Base-by-base conservation (phyloP, 2,113 vertebrate genomes). In the Podarcis muralis region DNA sequence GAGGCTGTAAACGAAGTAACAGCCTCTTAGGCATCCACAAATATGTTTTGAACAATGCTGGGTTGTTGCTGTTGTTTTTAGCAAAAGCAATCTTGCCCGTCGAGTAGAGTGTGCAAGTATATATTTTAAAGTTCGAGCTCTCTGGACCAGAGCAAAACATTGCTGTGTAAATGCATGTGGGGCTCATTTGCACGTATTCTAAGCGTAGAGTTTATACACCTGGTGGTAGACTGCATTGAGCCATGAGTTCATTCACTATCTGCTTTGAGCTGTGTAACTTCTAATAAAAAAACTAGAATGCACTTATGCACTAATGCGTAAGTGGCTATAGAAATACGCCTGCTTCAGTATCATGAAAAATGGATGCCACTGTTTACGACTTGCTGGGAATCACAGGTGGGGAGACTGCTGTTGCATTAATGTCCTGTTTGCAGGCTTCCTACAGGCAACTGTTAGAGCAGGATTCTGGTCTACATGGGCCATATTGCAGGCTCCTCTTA, bases 31-130 rank as follows among this genome's bases (percentile, higher is more conserved):
- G 79, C 69, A 90, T 3, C 0, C 0, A 6, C 0, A 82, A 65
- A 72, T 77, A 84, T 32, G 2, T 86, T 91, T 74, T 66, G 68
- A 90, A 69, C 40, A 88, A 77, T 81, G 27, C 0, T 84, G 66
- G 65, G 25, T 30, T 53, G 48, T 12, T 53, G 48, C 9, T 53
- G 48, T 40, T 35, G 25, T 68, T 83, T 81, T 83, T 57, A 23
- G 77, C 2, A 62, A 91, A 91, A 91, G 0, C 7, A 88, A 59
- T 6, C 84, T 62, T 69, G 25, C 12, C 62, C 3, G 23, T 6
- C 15, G 83, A 30, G 16, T n/a, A 89, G 27, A 87, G 69, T 43
- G 8, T 40, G 0, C 78, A 1, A 82, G n/a, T 35, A 1, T 0
- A 40, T 48, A 90, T 85, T 85, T 12, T 69, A 69, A 80, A 43